Conservation (phyloP, 2,113 vertebrate genomes). For the Larimichthys crocea region DNA sequence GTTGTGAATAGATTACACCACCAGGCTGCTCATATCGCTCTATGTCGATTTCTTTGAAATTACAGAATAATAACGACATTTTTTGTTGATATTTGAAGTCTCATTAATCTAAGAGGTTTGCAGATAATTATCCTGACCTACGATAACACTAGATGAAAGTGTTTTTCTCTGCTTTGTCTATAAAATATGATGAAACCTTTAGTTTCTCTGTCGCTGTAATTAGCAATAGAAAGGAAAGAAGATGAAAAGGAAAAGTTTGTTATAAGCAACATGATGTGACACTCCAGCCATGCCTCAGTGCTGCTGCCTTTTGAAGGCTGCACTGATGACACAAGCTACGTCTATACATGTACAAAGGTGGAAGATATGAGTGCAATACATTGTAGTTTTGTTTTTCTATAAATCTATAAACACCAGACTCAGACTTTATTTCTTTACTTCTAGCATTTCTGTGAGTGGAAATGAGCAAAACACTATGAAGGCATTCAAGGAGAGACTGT, state of each 20-base stretch:
- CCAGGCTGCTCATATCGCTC: neutral
- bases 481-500: no score
- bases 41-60: neutral
- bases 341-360: neutral
- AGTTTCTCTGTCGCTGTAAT: slow-evolving; percentile 3
- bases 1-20: neutral
- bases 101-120: neutral
- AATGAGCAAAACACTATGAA: no score
- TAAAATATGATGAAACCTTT: slow-evolving; percentile 18
- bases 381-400: neutral
- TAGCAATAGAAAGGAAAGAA: slow-evolving; percentile 1
- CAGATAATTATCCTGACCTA: slow-evolving; percentile 10
- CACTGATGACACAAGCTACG: neutral
- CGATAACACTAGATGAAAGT: neutral
- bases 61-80: neutral
- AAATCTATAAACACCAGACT: neutral
- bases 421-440: no score
- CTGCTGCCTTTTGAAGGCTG: neutral
- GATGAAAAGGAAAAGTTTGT: slow-evolving; percentile 11
- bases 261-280: neutral
- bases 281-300: neutral
- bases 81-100: neutral
- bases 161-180: neutral
- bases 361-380: neutral
- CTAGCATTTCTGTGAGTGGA: no score